A percentile compares a stretch with the other conserved stretches of the same genome.
Evolutionary conservation across 1,140 invertebrate genomes (phyloP).

Genomic region (Leptinotarsa defecta): DNA sequence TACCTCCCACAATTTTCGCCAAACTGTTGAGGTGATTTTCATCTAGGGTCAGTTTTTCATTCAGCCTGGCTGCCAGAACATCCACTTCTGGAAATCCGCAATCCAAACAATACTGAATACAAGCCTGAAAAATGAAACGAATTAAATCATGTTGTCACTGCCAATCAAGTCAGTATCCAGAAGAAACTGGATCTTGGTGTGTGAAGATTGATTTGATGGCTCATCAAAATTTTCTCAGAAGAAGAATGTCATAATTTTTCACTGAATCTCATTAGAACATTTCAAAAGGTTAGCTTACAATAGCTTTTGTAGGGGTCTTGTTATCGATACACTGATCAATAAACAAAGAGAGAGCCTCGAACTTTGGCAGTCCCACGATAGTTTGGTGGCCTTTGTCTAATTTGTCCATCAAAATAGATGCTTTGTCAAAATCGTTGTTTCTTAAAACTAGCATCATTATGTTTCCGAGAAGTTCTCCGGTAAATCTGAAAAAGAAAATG

Average conservation of each 20-base stretch:
- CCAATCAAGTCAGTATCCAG: too few relatives aligned
- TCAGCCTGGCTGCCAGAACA: slow-evolving; percentile 55
- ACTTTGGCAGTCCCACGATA: slow-evolving; percentile 62
- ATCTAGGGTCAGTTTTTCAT: slow-evolving; percentile 57
- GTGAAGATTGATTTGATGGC: too few relatives aligned
- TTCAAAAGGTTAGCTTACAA: slow-evolving; percentile 52
- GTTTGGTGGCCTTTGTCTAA: slow-evolving; percentile 59
- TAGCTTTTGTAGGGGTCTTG: slow-evolving; percentile 58
- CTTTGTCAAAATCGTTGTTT: slow-evolving; percentile 59
- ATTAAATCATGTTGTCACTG: not conserved
- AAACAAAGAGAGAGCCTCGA: slow-evolving; percentile 57
- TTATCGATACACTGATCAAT: slow-evolving; percentile 58
- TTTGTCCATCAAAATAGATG: slow-evolving; percentile 59
- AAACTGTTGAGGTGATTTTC: slow-evolving; percentile 58
- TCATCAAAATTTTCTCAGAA: too few relatives aligned
- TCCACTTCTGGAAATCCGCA: slow-evolving; percentile 59
- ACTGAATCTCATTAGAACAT: not conserved
- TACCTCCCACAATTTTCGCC: slow-evolving; percentile 54
- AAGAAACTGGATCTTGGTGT: too few relatives aligned
- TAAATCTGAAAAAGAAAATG: slow-evolving; percentile 56
- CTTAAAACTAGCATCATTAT: slow-evolving; percentile 59
- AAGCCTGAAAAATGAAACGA: slow-evolving; percentile 51
- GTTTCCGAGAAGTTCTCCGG: slow-evolving; percentile 64
- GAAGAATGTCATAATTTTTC: not conserved
- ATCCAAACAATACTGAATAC: slow-evolving; percentile 62